phyloP scores from a whole-genome alignment of 1,140 invertebrate species.

The Probaryconus sp. region DNA sequence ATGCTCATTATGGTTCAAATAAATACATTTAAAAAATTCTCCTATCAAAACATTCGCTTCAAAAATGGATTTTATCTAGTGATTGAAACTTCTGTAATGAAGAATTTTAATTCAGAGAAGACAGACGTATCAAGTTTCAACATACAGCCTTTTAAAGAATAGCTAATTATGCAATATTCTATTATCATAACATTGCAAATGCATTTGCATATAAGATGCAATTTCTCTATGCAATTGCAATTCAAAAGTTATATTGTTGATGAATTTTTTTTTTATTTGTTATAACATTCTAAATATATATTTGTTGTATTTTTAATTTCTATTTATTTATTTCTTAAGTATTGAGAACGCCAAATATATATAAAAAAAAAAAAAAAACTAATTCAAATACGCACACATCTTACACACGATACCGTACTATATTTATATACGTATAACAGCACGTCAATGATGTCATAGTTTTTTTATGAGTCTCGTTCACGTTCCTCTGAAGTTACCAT shows the following conservation, averaged over 20 bases:
- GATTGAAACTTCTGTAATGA: constrained; percentile 2
- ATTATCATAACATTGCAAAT: background rate
- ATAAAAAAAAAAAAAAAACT: constrained; percentile 11
- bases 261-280: too few relatives aligned
- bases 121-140: constrained; percentile 1
- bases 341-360: too few relatives aligned
- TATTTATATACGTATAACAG: constrained; percentile 57
- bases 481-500: constrained; percentile 9
- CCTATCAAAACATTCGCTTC: too few relatives aligned
- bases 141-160: background rate
- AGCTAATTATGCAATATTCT: constrained; percentile 1
- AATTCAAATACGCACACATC: constrained; percentile 12
- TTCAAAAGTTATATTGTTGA: too few relatives aligned
- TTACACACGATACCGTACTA: constrained; percentile 57
- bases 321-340: too few relatives aligned
- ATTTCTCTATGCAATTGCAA: too few relatives aligned
- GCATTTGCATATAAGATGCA: background rate
- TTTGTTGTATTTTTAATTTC: too few relatives aligned
- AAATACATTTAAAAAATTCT: too few relatives aligned
- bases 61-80: too few relatives aligned
- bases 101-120: too few relatives aligned
- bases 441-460: constrained; percentile 65
- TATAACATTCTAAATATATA: too few relatives aligned
- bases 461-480: constrained; percentile 47
- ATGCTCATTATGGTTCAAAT: too few relatives aligned